Conservation (phyloP, 1,140 invertebrate genomes). For the Brachionus rotundiformis region DNA sequence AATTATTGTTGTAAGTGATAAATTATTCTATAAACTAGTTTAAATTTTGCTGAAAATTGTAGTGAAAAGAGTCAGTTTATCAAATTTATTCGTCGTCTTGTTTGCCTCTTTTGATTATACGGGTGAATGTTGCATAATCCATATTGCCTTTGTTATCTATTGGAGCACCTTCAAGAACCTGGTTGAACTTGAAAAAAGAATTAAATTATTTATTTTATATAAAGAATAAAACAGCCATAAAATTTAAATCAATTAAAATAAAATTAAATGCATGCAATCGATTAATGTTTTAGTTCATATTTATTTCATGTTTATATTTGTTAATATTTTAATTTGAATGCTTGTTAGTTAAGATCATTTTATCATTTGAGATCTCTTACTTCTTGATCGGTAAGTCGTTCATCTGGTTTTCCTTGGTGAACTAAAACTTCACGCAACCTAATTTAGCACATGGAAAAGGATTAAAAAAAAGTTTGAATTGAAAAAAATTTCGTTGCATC, state of each 20-base stretch:
- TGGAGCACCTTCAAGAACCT: conserved; percentile 51
- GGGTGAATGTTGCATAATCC: conserved; percentile 52
- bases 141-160: conserved; percentile 50
- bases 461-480: background rate
- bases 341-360: background rate
- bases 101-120: conserved; percentile 53
- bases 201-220: no score
- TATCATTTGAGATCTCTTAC: conserved; percentile 20
- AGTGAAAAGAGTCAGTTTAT: background rate
- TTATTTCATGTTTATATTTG: background rate
- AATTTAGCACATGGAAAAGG: background rate
- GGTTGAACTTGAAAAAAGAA: conserved; percentile 48
- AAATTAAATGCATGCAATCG: conserved; percentile 15
- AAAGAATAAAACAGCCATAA: conserved; percentile 19
- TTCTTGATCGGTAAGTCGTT: conserved; percentile 51
- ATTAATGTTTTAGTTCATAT: background rate
- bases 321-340: background rate
- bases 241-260: background rate
- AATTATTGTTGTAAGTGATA: conserved; percentile 21
- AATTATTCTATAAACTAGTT: conserved; percentile 35
- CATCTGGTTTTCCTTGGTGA: conserved; percentile 46
- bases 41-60: conserved; percentile 30
- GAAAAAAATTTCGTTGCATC: background rate
- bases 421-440: conserved; percentile 51
- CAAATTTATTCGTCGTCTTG: conserved; percentile 52